Evolutionary conservation across 2,797 vertebrate species (phyloP).

Genomic region (Limnodromus scolopaceus): DNA sequence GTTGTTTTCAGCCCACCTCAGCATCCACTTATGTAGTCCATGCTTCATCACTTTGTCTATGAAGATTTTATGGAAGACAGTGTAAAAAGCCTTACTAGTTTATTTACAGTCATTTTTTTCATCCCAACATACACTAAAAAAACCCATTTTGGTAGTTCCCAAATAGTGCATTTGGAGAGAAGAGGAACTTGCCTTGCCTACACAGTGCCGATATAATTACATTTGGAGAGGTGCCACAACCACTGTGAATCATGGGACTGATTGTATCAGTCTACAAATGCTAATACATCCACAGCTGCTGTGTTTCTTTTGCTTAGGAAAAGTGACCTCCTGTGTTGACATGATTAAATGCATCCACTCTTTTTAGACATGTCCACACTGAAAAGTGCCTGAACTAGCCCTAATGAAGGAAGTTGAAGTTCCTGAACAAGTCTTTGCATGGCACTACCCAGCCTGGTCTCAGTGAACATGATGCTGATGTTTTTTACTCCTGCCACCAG

Average conservation of each 20-base stretch:
- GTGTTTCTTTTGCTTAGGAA: background rate
- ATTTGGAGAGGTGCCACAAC: accelerated
- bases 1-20: background rate
- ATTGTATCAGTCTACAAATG: background rate
- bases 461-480: background rate
- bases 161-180: background rate
- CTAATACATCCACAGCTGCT: background rate
- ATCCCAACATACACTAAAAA: background rate
- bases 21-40: background rate
- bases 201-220: background rate
- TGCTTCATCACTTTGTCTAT: background rate
- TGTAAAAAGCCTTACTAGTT: background rate
- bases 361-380: background rate
- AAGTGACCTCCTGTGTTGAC: background rate
- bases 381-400: background rate
- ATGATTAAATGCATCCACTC: background rate
- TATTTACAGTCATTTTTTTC: background rate
- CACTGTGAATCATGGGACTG: background rate
- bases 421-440: background rate
- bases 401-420: background rate
- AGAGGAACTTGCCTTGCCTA: background rate
- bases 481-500: background rate
- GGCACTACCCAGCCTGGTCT: background rate
- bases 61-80: background rate
- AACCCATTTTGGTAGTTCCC: background rate